A percentile compares a stretch with the other conserved stretches of the same genome.
Conservation (phyloP, 2,113 vertebrate genomes). For the Pedetes capensis region DNA sequence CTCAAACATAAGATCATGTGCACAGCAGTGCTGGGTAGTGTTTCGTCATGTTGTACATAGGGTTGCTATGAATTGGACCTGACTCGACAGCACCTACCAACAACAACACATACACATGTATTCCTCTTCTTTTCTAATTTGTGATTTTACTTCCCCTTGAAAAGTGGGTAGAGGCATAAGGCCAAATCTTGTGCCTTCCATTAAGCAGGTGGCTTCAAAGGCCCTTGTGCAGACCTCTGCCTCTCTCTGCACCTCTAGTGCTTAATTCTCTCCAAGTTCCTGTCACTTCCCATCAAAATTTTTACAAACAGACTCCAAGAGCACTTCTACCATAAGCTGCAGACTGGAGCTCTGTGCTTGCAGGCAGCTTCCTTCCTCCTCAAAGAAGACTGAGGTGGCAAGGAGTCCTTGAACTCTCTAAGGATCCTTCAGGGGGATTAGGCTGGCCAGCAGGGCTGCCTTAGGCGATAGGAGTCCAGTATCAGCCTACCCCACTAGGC, state of each 20-base stretch:
- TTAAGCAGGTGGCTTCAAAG: conserved; percentile 35
- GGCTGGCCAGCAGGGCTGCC: background rate
- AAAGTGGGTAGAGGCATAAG: background rate
- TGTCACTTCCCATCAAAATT: conserved; percentile 50
- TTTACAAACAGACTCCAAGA: conserved; percentile 58
- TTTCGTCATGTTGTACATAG: too few species aligned
- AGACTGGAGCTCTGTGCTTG: background rate
- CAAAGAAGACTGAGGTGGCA: background rate
- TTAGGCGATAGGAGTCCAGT: conserved; percentile 26
- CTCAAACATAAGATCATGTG: too few species aligned
- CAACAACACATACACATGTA: too few species aligned
- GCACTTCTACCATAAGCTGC: conserved; percentile 31
- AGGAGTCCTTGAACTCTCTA: conserved; percentile 51
- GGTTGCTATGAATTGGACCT: too few species aligned
- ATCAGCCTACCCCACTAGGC: conserved; percentile 13
- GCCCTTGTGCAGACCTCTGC: background rate
- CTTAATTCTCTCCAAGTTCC: conserved; percentile 50
- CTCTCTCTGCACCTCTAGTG: background rate
- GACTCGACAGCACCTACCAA: too few species aligned
- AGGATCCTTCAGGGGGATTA: conserved; percentile 64
- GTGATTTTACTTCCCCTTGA: conserved; percentile 39
- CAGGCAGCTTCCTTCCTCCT: conserved; percentile 53
- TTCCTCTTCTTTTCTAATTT: background rate
- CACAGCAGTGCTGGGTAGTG: too few species aligned
- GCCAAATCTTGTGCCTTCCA: conserved; percentile 12